phyloP scores from a whole-genome alignment of 53 echinoderm and acorn worm species.

The Paelopatides confundens region DNA sequence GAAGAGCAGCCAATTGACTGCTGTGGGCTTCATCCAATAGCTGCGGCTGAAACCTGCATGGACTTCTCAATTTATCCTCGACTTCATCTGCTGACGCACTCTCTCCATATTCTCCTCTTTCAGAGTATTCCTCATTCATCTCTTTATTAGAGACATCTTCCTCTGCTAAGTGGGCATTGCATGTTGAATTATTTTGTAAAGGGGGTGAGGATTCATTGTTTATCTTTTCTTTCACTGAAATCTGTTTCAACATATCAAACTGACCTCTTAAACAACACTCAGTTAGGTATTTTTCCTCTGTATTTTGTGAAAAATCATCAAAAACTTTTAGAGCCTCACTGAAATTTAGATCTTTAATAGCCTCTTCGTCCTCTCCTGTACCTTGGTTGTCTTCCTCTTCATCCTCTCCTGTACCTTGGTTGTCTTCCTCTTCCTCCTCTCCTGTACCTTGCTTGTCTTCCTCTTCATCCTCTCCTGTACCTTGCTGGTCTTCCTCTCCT shows the following conservation, averaged over 20 bases:
- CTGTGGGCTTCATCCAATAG: conserved; percentile 91
- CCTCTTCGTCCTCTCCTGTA: not conserved
- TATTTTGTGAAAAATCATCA: not conserved
- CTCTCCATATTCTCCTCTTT: not conserved
- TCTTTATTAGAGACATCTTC: not conserved
- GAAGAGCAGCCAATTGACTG: conserved; percentile 87
- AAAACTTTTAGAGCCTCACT: not conserved
- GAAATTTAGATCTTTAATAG: not conserved
- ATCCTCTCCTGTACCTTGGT: not conserved
- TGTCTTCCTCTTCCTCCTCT: not conserved
- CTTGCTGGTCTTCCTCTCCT: no score
- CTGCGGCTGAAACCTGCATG: conserved; percentile 16
- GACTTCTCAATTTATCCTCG: not conserved
- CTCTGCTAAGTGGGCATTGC: not conserved
- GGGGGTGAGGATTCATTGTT: not conserved
- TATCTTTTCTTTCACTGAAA: not conserved
- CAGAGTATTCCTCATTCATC: not conserved
- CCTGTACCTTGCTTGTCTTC: no score
- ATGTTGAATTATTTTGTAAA: not conserved
- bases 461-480: not conserved
- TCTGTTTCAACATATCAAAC: not conserved
- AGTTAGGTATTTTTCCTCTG: no score
- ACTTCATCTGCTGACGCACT: not conserved
- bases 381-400: no score
- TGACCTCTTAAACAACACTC: not conserved